phyloP scores from a whole-genome alignment of 2,888 invertebrate species.

The Oscheius sp. region DNA sequence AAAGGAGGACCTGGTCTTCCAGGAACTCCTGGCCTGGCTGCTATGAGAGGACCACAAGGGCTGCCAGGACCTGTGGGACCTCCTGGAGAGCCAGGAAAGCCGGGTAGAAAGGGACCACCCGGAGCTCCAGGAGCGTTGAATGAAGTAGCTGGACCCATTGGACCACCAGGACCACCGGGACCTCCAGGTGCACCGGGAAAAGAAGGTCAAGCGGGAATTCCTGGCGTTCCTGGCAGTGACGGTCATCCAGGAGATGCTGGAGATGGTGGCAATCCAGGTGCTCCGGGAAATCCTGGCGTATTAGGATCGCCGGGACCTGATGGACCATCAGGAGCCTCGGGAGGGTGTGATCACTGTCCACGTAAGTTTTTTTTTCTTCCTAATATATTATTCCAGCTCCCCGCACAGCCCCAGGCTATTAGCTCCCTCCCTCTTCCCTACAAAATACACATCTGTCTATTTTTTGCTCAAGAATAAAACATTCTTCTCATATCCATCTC shows the following conservation, averaged over 20 bases:
- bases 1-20: slow-evolving; percentile 48
- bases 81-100: slow-evolving; percentile 49
- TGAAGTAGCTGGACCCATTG: slow-evolving; percentile 47
- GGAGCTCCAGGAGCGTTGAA: slow-evolving; percentile 44
- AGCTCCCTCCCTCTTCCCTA: slow-evolving; percentile 14
- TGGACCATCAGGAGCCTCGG: slow-evolving; percentile 47
- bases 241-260: slow-evolving; percentile 38
- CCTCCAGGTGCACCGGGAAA: slow-evolving; percentile 50
- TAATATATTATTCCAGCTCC: too few relatives aligned
- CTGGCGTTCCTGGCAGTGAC: slow-evolving; percentile 36
- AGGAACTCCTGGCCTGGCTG: slow-evolving; percentile 44
- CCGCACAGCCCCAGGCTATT: slow-evolving; percentile 64
- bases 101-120: slow-evolving; percentile 47
- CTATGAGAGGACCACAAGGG: slow-evolving; percentile 46
- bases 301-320: slow-evolving; percentile 47
- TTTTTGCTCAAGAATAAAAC: neutral
- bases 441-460: neutral
- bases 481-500: neutral
- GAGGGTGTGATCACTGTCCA: slow-evolving; percentile 63
- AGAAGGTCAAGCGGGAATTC: slow-evolving; percentile 36
- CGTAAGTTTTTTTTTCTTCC: too few relatives aligned
- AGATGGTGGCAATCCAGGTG: slow-evolving; percentile 43
- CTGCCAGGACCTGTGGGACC: slow-evolving; percentile 52
- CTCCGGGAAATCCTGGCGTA: slow-evolving; percentile 46
- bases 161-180: slow-evolving; percentile 55